These are phyloP conservation scores for Horisme vitalbata DNA, from an alignment of 2,888 invertebrate genomes.

Conservation along the genomic window DNA sequence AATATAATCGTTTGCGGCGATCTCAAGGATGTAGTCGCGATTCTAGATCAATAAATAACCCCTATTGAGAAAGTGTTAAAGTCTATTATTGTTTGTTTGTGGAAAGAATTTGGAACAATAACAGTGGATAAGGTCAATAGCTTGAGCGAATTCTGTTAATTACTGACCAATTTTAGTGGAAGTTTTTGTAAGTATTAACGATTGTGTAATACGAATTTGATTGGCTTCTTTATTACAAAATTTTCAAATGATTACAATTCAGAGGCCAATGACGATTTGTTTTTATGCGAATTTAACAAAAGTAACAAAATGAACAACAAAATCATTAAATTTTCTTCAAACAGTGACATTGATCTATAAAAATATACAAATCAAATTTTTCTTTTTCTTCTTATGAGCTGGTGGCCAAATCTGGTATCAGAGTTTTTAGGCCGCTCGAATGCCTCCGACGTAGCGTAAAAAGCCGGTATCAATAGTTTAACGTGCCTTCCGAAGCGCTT, in stretches of 20 bases:
- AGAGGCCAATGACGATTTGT: no score
- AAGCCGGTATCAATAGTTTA: no score
- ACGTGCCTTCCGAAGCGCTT: no score
- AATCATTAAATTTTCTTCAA: no score
- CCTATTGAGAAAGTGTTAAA: slow-evolving; percentile 54
- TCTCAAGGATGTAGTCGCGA: slow-evolving; percentile 53
- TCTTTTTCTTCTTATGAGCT: no score
- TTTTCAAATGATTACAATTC: slow-evolving; percentile 6
- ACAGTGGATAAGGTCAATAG: slow-evolving; percentile 75
- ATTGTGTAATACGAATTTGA: slow-evolving; percentile 26
- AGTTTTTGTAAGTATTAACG: slow-evolving; percentile 31
- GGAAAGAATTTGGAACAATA: slow-evolving; percentile 29
- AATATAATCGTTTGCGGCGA: slow-evolving; percentile 30
- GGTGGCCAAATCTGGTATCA: no score
- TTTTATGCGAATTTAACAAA: no score
- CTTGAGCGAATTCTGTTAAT: slow-evolving; percentile 75
- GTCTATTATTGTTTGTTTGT: slow-evolving; percentile 45
- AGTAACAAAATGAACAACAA: no score
- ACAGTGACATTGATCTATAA: no score
- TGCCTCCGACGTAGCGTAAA: no score
- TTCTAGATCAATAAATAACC: slow-evolving; percentile 55
- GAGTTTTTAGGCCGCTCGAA: no score
- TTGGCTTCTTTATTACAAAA: slow-evolving; percentile 12
- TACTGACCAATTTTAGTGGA: slow-evolving; percentile 52
- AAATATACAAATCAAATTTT: no score